Evolutionary conservation across 2,888 invertebrate genomes (phyloP), one percentile per base, ranked within the genome.

Genomic region (Eudemis profundana): DNA sequence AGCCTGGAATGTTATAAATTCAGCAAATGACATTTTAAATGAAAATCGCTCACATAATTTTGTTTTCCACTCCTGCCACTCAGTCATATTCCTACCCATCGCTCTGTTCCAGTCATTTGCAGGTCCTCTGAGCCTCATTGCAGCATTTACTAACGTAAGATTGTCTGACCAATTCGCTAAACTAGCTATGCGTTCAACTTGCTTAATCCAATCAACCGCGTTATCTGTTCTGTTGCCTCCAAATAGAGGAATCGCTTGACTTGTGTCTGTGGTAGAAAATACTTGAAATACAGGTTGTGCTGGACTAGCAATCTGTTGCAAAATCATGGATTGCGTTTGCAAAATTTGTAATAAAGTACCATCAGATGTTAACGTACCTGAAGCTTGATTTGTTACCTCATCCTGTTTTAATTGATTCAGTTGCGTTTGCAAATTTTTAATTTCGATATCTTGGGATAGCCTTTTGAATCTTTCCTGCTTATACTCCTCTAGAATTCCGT

Each of bases 121-220:
- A 15, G 36, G 36, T 4, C 36, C 51, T 19, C 36, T 3, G 1
- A 36, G 14, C 15, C 36, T 51, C 36, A 51, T 36, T 19, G 59
- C 7, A 4, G 46, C 46, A 19, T 59, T 59, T 5, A 59, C 47
- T 14, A 59, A 8, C 17, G 46, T 59, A 36, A 47, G n/a, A 21
- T 33, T 59, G 4, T 59, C 36, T 10, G 46, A 21, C 59, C 59
- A 59, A 15, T 38, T 46, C 4, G 59, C 46, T 27, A 59, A 44
- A 3, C 7, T 7, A 21, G 17, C 46, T 4, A 27, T 27, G 27
- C 27, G 27, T 33, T 57, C 46, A 1, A 46, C 46, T 17, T 57
- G 44, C 8, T 19, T 29, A 12, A 57, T 10, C 46, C 57, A 57
- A 5, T 46, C 36, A 3, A 21, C 2, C 0, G 51, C 51, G n/a